phyloP scores from a whole-genome alignment of 35 echinoderm and acorn worm genomes.

The Heliocidaris erythrogramma region DNA sequence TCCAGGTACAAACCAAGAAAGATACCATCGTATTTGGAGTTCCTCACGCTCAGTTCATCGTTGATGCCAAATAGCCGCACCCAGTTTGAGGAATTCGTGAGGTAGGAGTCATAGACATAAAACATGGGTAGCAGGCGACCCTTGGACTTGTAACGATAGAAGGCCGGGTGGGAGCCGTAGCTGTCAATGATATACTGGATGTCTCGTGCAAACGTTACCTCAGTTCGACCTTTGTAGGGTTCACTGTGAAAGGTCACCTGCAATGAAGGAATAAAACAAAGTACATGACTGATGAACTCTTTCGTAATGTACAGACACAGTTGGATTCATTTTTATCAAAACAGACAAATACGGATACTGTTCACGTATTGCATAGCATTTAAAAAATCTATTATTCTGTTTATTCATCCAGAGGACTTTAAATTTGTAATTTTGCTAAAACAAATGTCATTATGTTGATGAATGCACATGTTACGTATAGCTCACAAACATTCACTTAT shows the following conservation, averaged over 20 bases:
- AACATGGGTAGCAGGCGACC: slow-evolving; percentile 65
- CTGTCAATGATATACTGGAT: slow-evolving; percentile 82
- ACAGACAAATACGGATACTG: too few relatives aligned
- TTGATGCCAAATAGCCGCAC: slow-evolving; percentile 60
- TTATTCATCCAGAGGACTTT: too few relatives aligned
- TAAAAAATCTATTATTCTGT: too few relatives aligned
- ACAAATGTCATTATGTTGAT: too few relatives aligned
- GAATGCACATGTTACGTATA: too few relatives aligned
- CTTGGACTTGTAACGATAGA: slow-evolving; percentile 66
- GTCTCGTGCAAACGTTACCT: slow-evolving; percentile 67
- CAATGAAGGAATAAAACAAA: slow-evolving; percentile 36
- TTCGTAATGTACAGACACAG: too few relatives aligned
- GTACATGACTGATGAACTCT: too few relatives aligned
- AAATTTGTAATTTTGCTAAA: too few relatives aligned
- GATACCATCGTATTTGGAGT: slow-evolving; percentile 77
- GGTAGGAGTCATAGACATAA: slow-evolving; percentile 95
- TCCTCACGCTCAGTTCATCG: slow-evolving; percentile 53
- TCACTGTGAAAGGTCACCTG: slow-evolving; percentile 96
- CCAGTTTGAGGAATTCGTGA: slow-evolving; percentile 69
- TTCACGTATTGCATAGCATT: too few relatives aligned
- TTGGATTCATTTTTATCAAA: too few relatives aligned
- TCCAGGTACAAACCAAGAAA: slow-evolving; percentile 86
- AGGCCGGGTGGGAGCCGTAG: slow-evolving; percentile 85
- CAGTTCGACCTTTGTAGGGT: slow-evolving; percentile 81
- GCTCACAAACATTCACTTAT: too few relatives aligned